These are phyloP conservation scores for Chelonus formosanus DNA, from an alignment of 2,888 invertebrate species.

Conservation along the genomic window DNA sequence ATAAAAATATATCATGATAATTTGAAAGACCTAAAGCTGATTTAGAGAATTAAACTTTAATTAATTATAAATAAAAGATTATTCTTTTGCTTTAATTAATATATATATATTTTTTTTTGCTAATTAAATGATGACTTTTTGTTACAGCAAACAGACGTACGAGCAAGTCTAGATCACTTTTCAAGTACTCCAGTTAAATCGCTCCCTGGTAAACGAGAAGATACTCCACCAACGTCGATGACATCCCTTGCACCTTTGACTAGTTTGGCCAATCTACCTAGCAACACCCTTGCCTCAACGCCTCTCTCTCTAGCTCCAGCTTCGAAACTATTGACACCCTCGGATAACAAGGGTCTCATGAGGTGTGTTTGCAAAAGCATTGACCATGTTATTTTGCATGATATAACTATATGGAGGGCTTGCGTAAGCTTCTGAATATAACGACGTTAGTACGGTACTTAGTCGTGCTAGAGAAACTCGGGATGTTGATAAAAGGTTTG, in stretches of 20 bases:
- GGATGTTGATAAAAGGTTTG: conserved; percentile 9
- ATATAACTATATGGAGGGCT: neutral
- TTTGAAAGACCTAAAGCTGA: neutral
- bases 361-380: conserved; percentile 49
- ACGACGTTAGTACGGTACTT: neutral
- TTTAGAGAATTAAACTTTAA: neutral
- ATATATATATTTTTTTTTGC: neutral
- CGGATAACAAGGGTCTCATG: conserved; percentile 65
- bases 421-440: conserved; percentile 9
- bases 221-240: conserved; percentile 61
- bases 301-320: conserved; percentile 61
- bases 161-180: conserved; percentile 62
- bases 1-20: neutral
- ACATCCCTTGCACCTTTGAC: conserved; percentile 62
- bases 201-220: conserved; percentile 61
- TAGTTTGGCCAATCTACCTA: conserved; percentile 63
- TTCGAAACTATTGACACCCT: conserved; percentile 60
- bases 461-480: neutral
- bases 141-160: conserved; percentile 62
- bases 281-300: conserved; percentile 60
- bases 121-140: conserved; percentile 12
- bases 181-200: conserved; percentile 62
- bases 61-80: neutral
- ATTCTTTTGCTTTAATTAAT: neutral
- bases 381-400: neutral